Base-by-base conservation (phyloP, 1,140 invertebrate species). In the Luehdorfia chinensis region DNA sequence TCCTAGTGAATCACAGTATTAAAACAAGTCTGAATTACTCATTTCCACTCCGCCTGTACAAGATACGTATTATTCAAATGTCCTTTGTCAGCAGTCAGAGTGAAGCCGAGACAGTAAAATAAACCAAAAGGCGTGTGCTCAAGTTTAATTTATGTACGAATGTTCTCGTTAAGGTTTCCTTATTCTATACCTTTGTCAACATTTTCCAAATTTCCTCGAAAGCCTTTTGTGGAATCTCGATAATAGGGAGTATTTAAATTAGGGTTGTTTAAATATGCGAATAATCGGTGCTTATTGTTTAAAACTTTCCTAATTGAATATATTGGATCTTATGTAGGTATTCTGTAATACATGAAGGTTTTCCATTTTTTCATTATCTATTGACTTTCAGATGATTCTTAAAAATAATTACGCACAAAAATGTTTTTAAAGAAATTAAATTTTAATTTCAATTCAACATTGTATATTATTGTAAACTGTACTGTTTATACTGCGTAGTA, bases 1-100 rank as follows among this genome's bases (percentile, higher is more conserved):
- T 53, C 50, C 48, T 45, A 16, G 45, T 64, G 66, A 70, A 62
- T 70, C 64, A 67, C 45, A 55, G 53, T 51, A 55, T 61, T 59
- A 59, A 70, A 66, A 65, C 54, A 58, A 56, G 55, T 47, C 58
- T 46, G 58, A 50, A 55, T 70, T 70, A 70, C 59, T 70, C 63
- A 65, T 65, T 66, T 59, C 47, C 41, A 59, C 47, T 45, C 45
- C 62, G 34, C 50, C 50, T 56, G 54, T 57, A 63, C 31, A 30
- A 51, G 50, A 46, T 36, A 27, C 45, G 39, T 43, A 43, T 66
- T 63, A 62, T 68, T 55, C 55, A 59, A 62, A 65, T 59, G 47
- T 66, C 59, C 66, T 70, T 64, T 70, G 67, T 70, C 60, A 63
- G 28, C 56, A 61, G 45, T 62, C 15, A 25, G 23, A 43, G 16